Percentiles rank a stretch among this genome's conserved stretches.
Conservation (phyloP, 2,888 invertebrate species). For the Cryptocephalus primarius region DNA sequence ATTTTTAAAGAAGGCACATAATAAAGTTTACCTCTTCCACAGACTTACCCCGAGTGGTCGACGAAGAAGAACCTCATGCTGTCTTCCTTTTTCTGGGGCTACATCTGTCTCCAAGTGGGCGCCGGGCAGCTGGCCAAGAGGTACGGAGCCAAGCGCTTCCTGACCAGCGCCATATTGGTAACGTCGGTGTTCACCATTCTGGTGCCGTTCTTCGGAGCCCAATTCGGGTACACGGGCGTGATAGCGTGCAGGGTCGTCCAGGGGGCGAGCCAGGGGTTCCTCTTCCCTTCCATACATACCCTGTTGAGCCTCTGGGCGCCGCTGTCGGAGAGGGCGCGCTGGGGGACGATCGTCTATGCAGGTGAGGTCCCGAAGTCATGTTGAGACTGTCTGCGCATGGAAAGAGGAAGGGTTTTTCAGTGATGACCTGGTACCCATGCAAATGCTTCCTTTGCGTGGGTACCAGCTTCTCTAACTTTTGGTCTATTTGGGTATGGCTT, state of each 20-base stretch:
- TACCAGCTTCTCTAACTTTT: too few relatives aligned
- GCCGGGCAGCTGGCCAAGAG: constrained; percentile 58
- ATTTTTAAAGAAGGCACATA: too few relatives aligned
- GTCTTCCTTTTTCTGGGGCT: constrained; percentile 73
- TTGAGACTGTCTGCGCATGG: too few relatives aligned
- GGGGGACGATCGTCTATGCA: constrained; percentile 55
- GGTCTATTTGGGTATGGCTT: neutral
- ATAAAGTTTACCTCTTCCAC: neutral
- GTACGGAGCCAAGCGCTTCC: constrained; percentile 61
- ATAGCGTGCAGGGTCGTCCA: constrained; percentile 55
- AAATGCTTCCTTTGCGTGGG: too few relatives aligned
- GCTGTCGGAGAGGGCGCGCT: constrained; percentile 51
- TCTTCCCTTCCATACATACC: constrained; percentile 60
- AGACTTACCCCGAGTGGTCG: constrained; percentile 14
- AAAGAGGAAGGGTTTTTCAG: too few relatives aligned
- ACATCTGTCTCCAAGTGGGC: constrained; percentile 61
- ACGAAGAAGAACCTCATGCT: constrained; percentile 38
- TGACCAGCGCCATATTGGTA: constrained; percentile 43
- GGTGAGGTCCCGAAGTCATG: constrained; percentile 20
- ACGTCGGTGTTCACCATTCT: constrained; percentile 55
- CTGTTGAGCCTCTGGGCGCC: constrained; percentile 69
- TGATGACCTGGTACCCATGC: too few relatives aligned
- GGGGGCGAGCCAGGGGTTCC: constrained; percentile 62
- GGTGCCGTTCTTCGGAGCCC: constrained; percentile 52
- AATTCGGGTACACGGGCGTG: constrained; percentile 50